phyloP scores from a whole-genome alignment of 2,113 vertebrate genomes.

The Leucopsar rothschildi region DNA sequence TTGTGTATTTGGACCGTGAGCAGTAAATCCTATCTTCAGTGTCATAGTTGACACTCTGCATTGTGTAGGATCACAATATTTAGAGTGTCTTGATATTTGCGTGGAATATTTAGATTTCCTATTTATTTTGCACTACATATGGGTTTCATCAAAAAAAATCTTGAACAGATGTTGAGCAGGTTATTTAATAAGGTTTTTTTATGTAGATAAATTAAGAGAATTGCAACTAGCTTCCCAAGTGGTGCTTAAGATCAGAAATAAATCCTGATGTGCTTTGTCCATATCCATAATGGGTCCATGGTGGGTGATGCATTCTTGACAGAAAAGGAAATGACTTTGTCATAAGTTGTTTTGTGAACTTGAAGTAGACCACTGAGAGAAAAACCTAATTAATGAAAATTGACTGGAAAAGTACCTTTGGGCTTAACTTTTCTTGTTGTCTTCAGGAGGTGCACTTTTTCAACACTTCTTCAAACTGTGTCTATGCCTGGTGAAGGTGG shows the following conservation, averaged over 20 bases:
- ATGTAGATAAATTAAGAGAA: background rate
- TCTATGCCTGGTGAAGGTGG: background rate
- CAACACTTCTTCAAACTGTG: background rate
- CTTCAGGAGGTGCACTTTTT: background rate
- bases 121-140: background rate
- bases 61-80: background rate
- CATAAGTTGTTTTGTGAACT: background rate
- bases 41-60: background rate
- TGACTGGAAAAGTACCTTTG: background rate
- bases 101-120: background rate
- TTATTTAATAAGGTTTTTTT: background rate
- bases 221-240: background rate
- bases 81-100: background rate
- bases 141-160: background rate
- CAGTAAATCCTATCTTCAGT: background rate
- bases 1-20: background rate
- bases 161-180: background rate
- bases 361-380: background rate
- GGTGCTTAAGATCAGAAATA: background rate
- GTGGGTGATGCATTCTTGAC: background rate
- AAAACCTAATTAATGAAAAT: background rate
- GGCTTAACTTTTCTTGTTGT: background rate
- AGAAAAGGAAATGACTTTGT: background rate
- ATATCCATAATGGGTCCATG: background rate
- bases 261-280: background rate